Conservation (phyloP, 2,888 invertebrate species). For the Monopis laevigella region DNA sequence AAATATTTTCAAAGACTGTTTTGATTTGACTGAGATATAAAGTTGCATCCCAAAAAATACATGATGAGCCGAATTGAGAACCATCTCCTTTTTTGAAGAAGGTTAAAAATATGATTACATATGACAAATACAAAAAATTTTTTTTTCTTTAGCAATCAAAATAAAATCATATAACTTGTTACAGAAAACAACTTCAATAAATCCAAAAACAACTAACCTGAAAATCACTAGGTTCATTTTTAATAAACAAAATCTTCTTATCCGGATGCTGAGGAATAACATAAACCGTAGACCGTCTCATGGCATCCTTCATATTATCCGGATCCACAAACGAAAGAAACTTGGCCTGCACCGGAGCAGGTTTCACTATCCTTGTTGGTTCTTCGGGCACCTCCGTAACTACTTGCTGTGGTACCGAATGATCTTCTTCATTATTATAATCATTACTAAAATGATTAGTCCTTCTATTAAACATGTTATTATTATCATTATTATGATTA, state of each 20-base stretch:
- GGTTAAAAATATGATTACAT: too few relatives aligned
- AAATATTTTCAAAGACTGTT: too few relatives aligned
- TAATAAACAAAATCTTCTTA: conserved; percentile 73
- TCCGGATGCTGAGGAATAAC: conserved; percentile 50
- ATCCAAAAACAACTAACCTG: conserved; percentile 37
- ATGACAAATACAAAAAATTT: too few relatives aligned
- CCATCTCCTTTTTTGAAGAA: too few relatives aligned
- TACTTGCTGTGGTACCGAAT: conserved; percentile 35
- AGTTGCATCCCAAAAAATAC: too few relatives aligned
- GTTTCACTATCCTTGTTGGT: conserved; percentile 39
- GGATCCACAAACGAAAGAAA: conserved; percentile 43
- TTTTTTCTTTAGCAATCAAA: not conserved
- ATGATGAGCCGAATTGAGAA: too few relatives aligned
- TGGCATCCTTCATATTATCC: conserved; percentile 38
- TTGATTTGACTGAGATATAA: too few relatives aligned
- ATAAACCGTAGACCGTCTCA: conserved; percentile 39
- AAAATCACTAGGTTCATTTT: conserved; percentile 65
- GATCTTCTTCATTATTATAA: conserved; percentile 45
- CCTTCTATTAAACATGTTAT: too few relatives aligned
- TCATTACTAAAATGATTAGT: conserved; percentile 45
- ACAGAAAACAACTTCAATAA: not conserved
- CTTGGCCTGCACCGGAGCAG: conserved; percentile 49
- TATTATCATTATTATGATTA: too few relatives aligned
- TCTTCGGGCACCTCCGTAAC: conserved; percentile 34
- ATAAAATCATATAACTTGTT: not conserved